Base-by-base conservation (phyloP, 30 jellyfish, hydroid and myxozoan genomes). In the Aurelia coerulea region DNA sequence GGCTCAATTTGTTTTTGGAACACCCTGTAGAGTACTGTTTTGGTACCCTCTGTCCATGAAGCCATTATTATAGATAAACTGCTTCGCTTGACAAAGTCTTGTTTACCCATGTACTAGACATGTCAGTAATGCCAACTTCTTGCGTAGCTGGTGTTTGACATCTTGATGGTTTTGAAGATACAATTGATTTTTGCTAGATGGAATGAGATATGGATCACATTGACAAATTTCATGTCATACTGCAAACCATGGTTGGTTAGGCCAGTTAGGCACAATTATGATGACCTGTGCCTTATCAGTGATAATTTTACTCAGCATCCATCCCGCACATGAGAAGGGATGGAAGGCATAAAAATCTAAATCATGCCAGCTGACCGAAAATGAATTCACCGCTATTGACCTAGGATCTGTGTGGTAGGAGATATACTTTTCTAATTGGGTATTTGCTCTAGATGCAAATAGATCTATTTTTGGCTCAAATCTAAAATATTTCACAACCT, bases 371-470 rank as follows among this genome's bases (percentile, higher is more conserved):
- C 42, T 13, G 17, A 80, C 3, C 4, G 59, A 23, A 66, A 80
- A 80, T 3, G 90, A 78, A 42, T 80, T 50, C 10, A 80, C 90
- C 16, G 68, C 79, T 39, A 50, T 6, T 3, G 82, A 67, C 72
- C 63, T 85, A 12, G 90, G 90, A 53, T 80, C 90, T 33, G 90
- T 85, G 19, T 85, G n/a, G 35, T 9, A 65, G 49, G 49, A 37
- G 5, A 37, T 23, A 37, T 37, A 37, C 5, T 37, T 37, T 37
- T 37, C 49, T 37, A 37, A 37, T 5, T 37, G 49, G 5, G 49
- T 37, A 37, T 37, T 37, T 37, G 29, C 29, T 23, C 29, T 23
- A 23, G 29, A 23, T 23, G 29, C 29, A 23, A 23, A 23, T 23
- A 23, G 49, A 37, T 37, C 49, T 37, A 37, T 37, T 37, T 37